Percentiles rank a stretch among this genome's conserved stretches.
phyloP scores from a whole-genome alignment of 2,113 vertebrate genomes.

The Stegastes partitus region DNA sequence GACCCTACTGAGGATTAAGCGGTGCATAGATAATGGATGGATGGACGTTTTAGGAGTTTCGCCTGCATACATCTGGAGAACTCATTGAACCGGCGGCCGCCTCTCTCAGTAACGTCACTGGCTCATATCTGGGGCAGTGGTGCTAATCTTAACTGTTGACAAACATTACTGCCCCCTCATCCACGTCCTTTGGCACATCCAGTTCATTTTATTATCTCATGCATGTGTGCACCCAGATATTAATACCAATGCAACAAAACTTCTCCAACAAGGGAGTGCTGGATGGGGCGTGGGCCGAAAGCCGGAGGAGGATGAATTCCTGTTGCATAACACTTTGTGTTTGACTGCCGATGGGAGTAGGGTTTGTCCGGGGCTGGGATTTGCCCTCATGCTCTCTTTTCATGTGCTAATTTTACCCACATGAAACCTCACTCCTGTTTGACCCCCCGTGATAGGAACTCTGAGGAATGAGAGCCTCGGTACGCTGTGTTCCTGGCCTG shows the following conservation, averaged over 20 bases:
- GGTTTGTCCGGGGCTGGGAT: constrained; percentile 34
- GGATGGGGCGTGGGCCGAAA: constrained; percentile 13
- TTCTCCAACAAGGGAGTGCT: background rate
- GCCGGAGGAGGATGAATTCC: constrained; percentile 8
- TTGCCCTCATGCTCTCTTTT: constrained; percentile 22
- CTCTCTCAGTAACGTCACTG: background rate
- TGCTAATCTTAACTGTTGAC: constrained; percentile 49
- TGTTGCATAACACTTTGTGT: constrained; percentile 31
- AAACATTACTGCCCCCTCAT: constrained; percentile 8
- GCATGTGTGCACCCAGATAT: constrained; percentile 4
- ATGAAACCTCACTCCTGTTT: constrained; percentile 59
- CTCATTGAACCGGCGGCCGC: too few relatives aligned
- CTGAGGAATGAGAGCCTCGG: constrained; percentile 26
- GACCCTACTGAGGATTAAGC: too few relatives aligned
- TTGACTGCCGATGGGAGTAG: background rate
- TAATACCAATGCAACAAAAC: background rate
- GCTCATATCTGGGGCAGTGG: constrained; percentile 31
- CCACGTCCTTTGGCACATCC: background rate
- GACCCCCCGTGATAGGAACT: constrained; percentile 14
- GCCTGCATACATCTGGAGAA: background rate
- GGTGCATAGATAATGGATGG: too few relatives aligned
- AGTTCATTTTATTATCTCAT: constrained; percentile 3
- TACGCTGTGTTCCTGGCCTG: constrained; percentile 53
- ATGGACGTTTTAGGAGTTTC: too few relatives aligned
- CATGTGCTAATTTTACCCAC: constrained; percentile 76